Conservation (phyloP, 2,888 invertebrate genomes). For the Xestia rhomboidea region DNA sequence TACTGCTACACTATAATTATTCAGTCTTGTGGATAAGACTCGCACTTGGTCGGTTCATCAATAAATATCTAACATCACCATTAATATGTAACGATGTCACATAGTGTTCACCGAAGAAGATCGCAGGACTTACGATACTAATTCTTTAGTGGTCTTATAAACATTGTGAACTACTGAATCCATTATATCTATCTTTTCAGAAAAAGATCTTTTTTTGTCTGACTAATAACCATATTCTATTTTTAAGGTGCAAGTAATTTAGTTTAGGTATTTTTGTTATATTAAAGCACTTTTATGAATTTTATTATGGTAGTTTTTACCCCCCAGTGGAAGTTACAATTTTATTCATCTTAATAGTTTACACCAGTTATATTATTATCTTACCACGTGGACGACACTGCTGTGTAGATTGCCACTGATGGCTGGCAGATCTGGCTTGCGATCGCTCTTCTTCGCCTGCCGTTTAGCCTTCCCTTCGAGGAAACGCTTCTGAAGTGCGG, state of each 20-base stretch:
- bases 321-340: not conserved
- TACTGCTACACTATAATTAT: not conserved
- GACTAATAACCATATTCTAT: conserved; percentile 4
- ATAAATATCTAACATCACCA: conserved; percentile 18
- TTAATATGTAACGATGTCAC: conserved; percentile 25
- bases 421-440: conserved; percentile 87
- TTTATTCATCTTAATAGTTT: not conserved
- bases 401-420: conserved; percentile 91
- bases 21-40: not conserved
- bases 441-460: conserved; percentile 95
- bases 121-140: conserved; percentile 14
- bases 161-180: not conserved
- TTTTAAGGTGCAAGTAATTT: not conserved
- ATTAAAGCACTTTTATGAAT: not conserved
- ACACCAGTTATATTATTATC: conserved; percentile 9
- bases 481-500: conserved; percentile 96
- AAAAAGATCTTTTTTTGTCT: not conserved
- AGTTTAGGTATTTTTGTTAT: not conserved
- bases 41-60: conserved; percentile 15
- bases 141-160: conserved; percentile 18
- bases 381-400: conserved; percentile 93
- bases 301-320: not conserved
- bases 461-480: conserved; percentile 97
- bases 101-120: conserved; percentile 12
- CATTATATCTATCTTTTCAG: not conserved